Percentiles rank a stretch among this genome's conserved stretches.
These are phyloP conservation scores for Catharus fuscescens DNA, from an alignment of 2,113 vertebrate species.

Conservation along the genomic window DNA sequence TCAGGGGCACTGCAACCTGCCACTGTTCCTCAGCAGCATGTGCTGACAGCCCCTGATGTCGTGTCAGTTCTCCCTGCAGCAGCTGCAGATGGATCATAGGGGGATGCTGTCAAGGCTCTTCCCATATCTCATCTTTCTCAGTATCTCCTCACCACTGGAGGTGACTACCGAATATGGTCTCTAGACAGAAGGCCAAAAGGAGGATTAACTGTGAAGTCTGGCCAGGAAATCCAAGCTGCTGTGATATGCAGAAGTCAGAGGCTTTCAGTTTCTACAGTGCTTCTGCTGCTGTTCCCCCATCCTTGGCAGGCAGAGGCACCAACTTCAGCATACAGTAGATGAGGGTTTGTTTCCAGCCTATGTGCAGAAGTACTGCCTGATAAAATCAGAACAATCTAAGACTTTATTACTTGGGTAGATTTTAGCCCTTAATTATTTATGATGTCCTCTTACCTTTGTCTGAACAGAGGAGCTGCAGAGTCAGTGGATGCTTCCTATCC, in stretches of 20 bases:
- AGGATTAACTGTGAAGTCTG: not conserved
- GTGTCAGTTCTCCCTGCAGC: not conserved
- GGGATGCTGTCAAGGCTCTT: not conserved
- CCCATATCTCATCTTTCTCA: not conserved
- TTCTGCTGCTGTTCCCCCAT: not conserved
- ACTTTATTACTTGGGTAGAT: not conserved
- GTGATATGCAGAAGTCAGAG: not conserved
- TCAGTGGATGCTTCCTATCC: not conserved
- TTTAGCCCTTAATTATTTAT: not conserved
- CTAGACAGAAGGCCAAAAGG: not conserved
- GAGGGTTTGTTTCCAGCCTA: not conserved
- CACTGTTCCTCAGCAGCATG: not conserved
- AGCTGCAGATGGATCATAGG: not conserved
- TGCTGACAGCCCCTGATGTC: not conserved
- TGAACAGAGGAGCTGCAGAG: not conserved
- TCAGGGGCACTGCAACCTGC: not conserved
- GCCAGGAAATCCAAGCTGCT: not conserved
- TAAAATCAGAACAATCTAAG: not conserved
- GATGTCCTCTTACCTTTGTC: not conserved
- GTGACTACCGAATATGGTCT: not conserved
- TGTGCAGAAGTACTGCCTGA: not conserved
- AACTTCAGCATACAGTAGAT: not conserved
- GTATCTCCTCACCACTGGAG: not conserved
- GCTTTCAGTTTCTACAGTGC: not conserved
- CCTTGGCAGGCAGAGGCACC: not conserved